A percentile compares a stretch with the other conserved stretches of the same genome.
Conservation (phyloP, 53 echinoderm and acorn worm species). For the Holothuria scabra region DNA sequence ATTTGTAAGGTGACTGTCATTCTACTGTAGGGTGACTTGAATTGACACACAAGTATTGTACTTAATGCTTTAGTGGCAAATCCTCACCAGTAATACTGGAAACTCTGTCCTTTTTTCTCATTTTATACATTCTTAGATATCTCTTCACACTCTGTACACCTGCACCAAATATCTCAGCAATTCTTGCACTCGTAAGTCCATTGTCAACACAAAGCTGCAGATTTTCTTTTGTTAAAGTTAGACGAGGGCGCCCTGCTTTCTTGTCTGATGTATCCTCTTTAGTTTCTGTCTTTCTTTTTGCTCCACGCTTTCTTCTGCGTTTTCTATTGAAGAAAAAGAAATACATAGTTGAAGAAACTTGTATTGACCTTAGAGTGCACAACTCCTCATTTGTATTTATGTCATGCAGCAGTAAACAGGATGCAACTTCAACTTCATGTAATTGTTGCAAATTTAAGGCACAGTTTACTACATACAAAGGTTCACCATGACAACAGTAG, state of each 20-base stretch:
- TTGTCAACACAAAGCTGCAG: slow-evolving; percentile 30
- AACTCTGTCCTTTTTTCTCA: slow-evolving; percentile 34
- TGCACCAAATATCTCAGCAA: slow-evolving; percentile 32
- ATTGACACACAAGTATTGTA: too few species aligned
- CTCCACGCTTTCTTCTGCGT: not conserved
- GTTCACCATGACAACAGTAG: too few species aligned
- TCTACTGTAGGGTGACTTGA: too few species aligned
- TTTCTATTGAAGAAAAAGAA: not conserved
- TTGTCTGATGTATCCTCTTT: not conserved
- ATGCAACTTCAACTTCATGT: too few species aligned
- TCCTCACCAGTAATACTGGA: slow-evolving; percentile 6
- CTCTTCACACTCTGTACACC: slow-evolving; percentile 8
- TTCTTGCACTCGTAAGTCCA: slow-evolving; percentile 21
- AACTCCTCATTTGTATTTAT: too few species aligned
- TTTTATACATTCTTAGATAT: slow-evolving; percentile 28
- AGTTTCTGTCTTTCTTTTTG: not conserved
- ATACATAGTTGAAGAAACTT: too few species aligned
- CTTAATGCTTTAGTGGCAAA: too few species aligned
- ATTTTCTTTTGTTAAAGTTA: slow-evolving; percentile 11
- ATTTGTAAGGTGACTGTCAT: too few species aligned
- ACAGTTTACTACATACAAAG: too few species aligned
- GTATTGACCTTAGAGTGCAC: too few species aligned
- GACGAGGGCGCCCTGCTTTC: not conserved
- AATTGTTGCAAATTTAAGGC: too few species aligned
- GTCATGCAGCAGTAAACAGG: too few species aligned